These are phyloP conservation scores for Nysson spinosus DNA, from an alignment of 2,888 invertebrate species.

Conservation along the genomic window DNA sequence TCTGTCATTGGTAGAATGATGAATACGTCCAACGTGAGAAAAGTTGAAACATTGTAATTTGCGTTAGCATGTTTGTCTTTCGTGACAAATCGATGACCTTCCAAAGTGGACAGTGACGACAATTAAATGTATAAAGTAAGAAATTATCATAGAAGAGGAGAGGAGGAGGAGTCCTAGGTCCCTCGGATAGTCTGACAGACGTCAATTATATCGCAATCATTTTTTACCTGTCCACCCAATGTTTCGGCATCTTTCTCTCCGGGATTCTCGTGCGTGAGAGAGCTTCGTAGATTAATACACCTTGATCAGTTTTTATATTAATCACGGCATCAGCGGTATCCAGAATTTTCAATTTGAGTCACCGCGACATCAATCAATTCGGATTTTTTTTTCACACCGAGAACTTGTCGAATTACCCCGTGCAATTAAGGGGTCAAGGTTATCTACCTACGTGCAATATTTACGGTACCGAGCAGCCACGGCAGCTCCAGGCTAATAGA, in stretches of 20 bases:
- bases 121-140: conserved; percentile 44
- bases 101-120: conserved; percentile 37
- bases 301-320: neutral
- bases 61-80: conserved; percentile 44
- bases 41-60: conserved; percentile 31
- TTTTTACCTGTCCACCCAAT: conserved; percentile 35
- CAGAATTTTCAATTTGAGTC: neutral
- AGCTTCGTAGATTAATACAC: neutral
- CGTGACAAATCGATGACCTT: conserved; percentile 6
- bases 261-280: neutral
- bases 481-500: conserved; percentile 50
- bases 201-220: conserved; percentile 52
- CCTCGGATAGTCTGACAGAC: conserved; percentile 39
- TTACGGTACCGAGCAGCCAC: conserved; percentile 37
- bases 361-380: conserved; percentile 11
- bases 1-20: conserved; percentile 30
- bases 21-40: conserved; percentile 1
- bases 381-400: neutral
- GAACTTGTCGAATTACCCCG: conserved; percentile 3
- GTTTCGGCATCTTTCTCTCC: conserved; percentile 15
- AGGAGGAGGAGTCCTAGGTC: conserved; percentile 10
- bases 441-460: conserved; percentile 54
- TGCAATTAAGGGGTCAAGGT: conserved; percentile 63
- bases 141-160: conserved; percentile 19
- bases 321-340: neutral